Evolutionary conservation across 1,140 invertebrate genomes (phyloP), one percentile per base, ranked within the genome.

Genomic region (Megalonaias nervosa): DNA sequence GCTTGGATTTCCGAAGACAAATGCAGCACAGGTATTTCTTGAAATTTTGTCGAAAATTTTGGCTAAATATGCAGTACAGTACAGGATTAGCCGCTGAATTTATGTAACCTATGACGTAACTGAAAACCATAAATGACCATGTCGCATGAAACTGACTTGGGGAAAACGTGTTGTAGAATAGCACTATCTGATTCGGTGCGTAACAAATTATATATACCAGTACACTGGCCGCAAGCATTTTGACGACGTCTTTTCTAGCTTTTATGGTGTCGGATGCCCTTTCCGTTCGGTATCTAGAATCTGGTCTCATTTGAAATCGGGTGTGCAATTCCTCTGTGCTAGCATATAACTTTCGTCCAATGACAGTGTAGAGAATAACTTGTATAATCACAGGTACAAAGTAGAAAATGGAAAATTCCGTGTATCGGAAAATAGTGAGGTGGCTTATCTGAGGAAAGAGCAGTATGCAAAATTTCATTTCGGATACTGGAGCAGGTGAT

Each of bases 31-130:
- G 75, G 65, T 85, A 86, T n/a, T 83, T 81, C 66, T 85, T 84
- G 77, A 91, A 90, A 70, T 91, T 90, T 31, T 81, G 78, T 60
- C 90, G 75, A 69, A 91, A 92, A 67, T 90, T 91, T 66, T 90
- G 87, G 74, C 90, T 90, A 77, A 91, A 91, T 64, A 91, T 89
- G 69, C 89, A 88, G 71, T 92, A 92, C 6, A 92, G 84, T 14
- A 92, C 81, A 13, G 91, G 91, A 82, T 92, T 92, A 55, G 89
- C 89, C 17, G 90, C 90, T 0, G 90, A 91, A 61, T 91, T 90
- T 1, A 88, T 81, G 71, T 90, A 90, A 13, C 85, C 86, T 68
- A 91, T 84, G 2, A 88, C 85, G 59, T 85, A 89, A 14, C 87
- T 82, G 74, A 90, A 87, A 14, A 90, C 88, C 5, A 83, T 69